Base-by-base conservation (phyloP, 2,797 vertebrate species). In the Arvicola amphibius region DNA sequence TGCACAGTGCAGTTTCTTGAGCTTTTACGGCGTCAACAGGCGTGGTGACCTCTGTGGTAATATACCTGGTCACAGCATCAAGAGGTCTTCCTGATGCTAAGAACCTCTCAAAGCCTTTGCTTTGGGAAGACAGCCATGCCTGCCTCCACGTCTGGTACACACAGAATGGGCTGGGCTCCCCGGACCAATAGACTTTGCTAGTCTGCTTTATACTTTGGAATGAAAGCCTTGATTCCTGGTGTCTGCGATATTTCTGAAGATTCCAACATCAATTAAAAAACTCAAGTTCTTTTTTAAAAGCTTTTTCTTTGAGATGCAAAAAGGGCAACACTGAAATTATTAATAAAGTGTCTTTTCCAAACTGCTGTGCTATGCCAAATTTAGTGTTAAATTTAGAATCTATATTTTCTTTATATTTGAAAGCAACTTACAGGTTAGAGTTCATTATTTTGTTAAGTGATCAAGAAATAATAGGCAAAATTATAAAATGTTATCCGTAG, bases 381-480 rank as follows among this genome's bases (percentile, higher is more conserved):
- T 94, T 69, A 95, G 29, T 51, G 59, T 63, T 87, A 46, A 77
- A 87, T 90, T 92, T 95, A 88, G 76, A 97, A 77, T 37, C 51
- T 2, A 80, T 81, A 73, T 81, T 93, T 69, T 87, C 40, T 90
- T 89, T 76, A 71, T 88, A 88, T 87, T 94, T 94, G 12, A 95
- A 96, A 92, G 61, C 37, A 93, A 56, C 80, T 25, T 92, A 27
- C 73, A 59, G 23, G 27, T 32, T 93, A 92, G 14, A 88, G 91
- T 94, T 92, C 27, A 88, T 51, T 46, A 88, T 88, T 90, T 94
- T 59, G 63, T 2, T 80, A 93, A 88, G 69, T 63, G 67, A 67
- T 90, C 34, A 85, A 90, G 46, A 97, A 94, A 69, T 86, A 37
- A 83, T 34, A 69, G 48, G 86, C 43, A 83, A 40, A 89, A n/a